Percentiles rank a stretch among this genome's conserved stretches.
These are phyloP conservation scores for Neostethus bicornis DNA, from an alignment of 2,797 vertebrate species.

Conservation along the genomic window DNA sequence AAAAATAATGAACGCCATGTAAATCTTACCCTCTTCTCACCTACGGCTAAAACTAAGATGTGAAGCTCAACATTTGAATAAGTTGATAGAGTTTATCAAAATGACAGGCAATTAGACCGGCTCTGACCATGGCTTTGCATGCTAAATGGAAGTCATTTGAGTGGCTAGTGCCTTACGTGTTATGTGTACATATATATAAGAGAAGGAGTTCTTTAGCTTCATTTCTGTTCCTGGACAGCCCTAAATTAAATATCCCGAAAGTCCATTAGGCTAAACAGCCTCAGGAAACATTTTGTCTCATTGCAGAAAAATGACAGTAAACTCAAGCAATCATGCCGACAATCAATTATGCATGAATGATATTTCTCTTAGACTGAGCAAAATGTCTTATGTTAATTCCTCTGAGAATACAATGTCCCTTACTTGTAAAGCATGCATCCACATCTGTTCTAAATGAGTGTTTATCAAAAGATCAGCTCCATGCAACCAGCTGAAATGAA, in stretches of 20 bases:
- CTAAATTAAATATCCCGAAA: constrained; percentile 81
- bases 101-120: constrained; percentile 79
- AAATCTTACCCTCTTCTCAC: constrained; percentile 35
- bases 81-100: constrained; percentile 78
- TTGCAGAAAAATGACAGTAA: constrained; percentile 83
- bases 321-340: constrained; percentile 79
- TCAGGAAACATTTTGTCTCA: constrained; percentile 74
- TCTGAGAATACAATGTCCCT: constrained; percentile 71
- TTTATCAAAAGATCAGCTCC: constrained; percentile 62
- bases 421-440: constrained; percentile 55
- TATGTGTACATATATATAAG: constrained; percentile 69
- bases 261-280: constrained; percentile 84
- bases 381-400: constrained; percentile 79
- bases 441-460: constrained; percentile 60
- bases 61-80: constrained; percentile 74
- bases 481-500: constrained; percentile 57
- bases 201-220: constrained; percentile 54
- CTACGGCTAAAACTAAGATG: constrained; percentile 48
- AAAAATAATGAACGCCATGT: constrained; percentile 19
- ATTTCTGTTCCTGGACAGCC: constrained; percentile 71
- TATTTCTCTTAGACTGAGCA: constrained; percentile 78
- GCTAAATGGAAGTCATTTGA: constrained; percentile 77
- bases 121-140: constrained; percentile 69
- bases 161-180: constrained; percentile 61
- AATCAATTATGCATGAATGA: constrained; percentile 85